Base-by-base conservation (phyloP, 1,140 invertebrate genomes). In the Oppia nitens region DNA sequence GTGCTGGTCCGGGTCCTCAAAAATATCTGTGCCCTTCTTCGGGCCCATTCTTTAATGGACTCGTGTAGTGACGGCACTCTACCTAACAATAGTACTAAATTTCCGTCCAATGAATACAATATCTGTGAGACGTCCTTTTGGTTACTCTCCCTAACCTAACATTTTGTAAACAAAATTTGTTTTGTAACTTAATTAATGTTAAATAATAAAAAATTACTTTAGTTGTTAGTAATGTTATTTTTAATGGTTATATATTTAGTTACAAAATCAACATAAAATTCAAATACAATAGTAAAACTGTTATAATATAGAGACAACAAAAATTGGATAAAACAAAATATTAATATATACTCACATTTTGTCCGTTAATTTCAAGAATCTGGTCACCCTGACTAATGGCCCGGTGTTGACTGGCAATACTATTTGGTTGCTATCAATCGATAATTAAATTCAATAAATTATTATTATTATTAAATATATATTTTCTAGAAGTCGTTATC, bases 391-490 rank as follows among this genome's bases (percentile, higher is more conserved):
- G 66, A 3, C 64, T 55, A 20, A 67, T 61, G 11, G 11, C 20
- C 2, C 63, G 54, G 23, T 64, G 60, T 55, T 60, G 60, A 24
- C 64, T 62, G 6, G 66, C 66, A 25, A 67, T 62, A 24, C 64
- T 67, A 12, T 64, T 64, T n/a, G 66, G 66, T 63, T 65, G 61
- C 66, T 67, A n/a, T n/a, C n/a, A n/a, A n/a, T n/a, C n/a, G n/a
- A n/a, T n/a, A n/a, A n/a, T n/a, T n/a, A n/a, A n/a, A n/a, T n/a
- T n/a, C n/a, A n/a, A n/a, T n/a, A n/a, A n/a, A n/a, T n/a, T n/a
- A n/a, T n/a, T n/a, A n/a, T n/a, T n/a, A n/a, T n/a, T n/a, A n/a
- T n/a, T n/a, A n/a, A n/a, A n/a, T n/a, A n/a, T n/a, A n/a, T n/a
- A n/a, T n/a, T n/a, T n/a, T n/a, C n/a, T n/a, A n/a, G n/a, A n/a